Evolutionary conservation across 2,888 invertebrate genomes (phyloP).

Genomic region (Junonia oenone): DNA sequence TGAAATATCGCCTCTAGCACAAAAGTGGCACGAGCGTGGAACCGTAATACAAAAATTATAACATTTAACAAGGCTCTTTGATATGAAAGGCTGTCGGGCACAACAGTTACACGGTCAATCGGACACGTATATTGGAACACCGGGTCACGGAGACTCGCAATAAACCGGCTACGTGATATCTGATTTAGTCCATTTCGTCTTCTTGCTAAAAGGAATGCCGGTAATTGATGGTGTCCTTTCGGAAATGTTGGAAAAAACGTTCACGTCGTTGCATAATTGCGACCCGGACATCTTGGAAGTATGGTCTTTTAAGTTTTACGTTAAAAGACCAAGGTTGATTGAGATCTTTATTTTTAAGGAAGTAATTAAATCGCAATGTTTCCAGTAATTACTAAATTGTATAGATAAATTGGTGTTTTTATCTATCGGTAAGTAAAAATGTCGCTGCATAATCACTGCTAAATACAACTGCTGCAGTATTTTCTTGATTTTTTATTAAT

Average conservation of each 20-base stretch:
- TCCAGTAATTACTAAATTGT: too few relatives aligned
- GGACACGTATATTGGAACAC: slow-evolving; percentile 52
- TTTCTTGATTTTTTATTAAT: too few relatives aligned
- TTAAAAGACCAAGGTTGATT: not conserved
- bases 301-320: not conserved
- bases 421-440: too few relatives aligned
- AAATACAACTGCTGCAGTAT: too few relatives aligned
- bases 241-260: not conserved
- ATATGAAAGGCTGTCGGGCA: slow-evolving; percentile 32
- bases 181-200: slow-evolving; percentile 33
- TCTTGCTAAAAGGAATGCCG: slow-evolving; percentile 25
- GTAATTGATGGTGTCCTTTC: slow-evolving; percentile 29
- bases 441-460: too few relatives aligned
- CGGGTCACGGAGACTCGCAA: slow-evolving; percentile 52
- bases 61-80: slow-evolving; percentile 10
- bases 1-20: not conserved
- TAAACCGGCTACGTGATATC: slow-evolving; percentile 72
- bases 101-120: slow-evolving; percentile 40
- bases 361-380: too few relatives aligned
- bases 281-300: not conserved
- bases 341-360: not conserved
- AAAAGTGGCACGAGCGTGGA: not conserved
- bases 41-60: slow-evolving; percentile 4
- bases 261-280: not conserved
- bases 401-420: too few relatives aligned